A percentile compares a stretch with the other conserved stretches of the same genome.
These are phyloP conservation scores for Mungos mungo DNA, from an alignment of 2,113 vertebrate genomes.

Conservation along the genomic window DNA sequence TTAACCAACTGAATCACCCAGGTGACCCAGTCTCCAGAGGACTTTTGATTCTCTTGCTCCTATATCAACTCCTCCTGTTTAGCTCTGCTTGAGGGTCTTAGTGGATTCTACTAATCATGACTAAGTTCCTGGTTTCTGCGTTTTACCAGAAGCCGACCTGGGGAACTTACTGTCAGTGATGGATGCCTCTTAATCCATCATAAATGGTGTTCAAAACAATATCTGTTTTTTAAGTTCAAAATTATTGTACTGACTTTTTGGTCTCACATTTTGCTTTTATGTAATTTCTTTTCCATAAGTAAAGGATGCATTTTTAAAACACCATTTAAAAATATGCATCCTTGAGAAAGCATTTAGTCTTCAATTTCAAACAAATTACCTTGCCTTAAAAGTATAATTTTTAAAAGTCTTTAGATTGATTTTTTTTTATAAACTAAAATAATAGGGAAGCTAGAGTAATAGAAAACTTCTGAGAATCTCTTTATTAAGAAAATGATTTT, in stretches of 20 bases:
- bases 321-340: slow-evolving; percentile 25
- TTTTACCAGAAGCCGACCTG: not conserved
- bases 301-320: slow-evolving; percentile 16
- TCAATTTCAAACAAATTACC: slow-evolving; percentile 45
- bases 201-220: not conserved
- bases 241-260: not conserved
- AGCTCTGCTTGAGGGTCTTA: not conserved
- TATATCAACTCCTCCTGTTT: not conserved
- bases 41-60: not conserved
- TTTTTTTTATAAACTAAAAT: slow-evolving; percentile 62
- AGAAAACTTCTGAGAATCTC: slow-evolving; percentile 19
- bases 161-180: not conserved
- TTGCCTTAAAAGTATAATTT: slow-evolving; percentile 23
- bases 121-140: not conserved
- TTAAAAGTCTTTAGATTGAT: slow-evolving; percentile 22
- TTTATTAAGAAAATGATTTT: slow-evolving; percentile 29
- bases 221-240: slow-evolving; percentile 4
- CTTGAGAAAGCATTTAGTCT: slow-evolving; percentile 20
- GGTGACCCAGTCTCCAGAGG: not conserved
- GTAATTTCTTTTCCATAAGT: not conserved
- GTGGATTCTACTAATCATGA: not conserved
- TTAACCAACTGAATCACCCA: no score
- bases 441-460: not conserved
- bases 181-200: not conserved
- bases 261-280: not conserved